Evolutionary conservation across 2,888 invertebrate species (phyloP).

Genomic region (Ametastegia equiseti): DNA sequence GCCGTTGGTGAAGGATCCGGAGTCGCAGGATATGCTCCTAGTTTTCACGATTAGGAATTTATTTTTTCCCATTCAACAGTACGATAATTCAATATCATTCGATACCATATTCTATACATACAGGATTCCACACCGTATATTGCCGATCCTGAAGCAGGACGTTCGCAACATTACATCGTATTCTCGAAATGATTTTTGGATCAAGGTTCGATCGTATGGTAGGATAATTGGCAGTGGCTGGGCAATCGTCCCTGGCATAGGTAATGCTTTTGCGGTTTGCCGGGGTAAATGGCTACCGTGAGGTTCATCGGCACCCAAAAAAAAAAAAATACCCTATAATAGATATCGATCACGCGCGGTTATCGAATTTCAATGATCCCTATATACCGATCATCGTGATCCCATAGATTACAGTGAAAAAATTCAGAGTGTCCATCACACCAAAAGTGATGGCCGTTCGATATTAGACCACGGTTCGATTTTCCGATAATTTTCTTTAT

Average conservation of each 20-base stretch:
- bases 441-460: too few relatives aligned
- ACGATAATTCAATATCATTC: too few relatives aligned
- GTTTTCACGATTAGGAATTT: too few relatives aligned
- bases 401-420: too few relatives aligned
- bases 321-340: neutral
- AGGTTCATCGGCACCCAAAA: neutral
- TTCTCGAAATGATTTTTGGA: neutral
- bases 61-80: too few relatives aligned
- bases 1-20: constrained; percentile 10
- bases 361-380: neutral
- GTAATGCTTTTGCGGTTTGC: constrained; percentile 38
- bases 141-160: too few relatives aligned
- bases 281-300: constrained; percentile 38
- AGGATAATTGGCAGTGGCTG: constrained; percentile 1
- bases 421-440: too few relatives aligned
- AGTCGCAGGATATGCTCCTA: too few relatives aligned
- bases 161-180: neutral
- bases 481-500: neutral
- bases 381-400: neutral
- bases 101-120: too few relatives aligned
- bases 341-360: constrained; percentile 11
- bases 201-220: neutral
- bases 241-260: constrained; percentile 1
- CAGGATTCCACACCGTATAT: too few relatives aligned
- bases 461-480: too few relatives aligned